phyloP scores from a whole-genome alignment of 2,113 vertebrate species.

The Psettodes erumei region DNA sequence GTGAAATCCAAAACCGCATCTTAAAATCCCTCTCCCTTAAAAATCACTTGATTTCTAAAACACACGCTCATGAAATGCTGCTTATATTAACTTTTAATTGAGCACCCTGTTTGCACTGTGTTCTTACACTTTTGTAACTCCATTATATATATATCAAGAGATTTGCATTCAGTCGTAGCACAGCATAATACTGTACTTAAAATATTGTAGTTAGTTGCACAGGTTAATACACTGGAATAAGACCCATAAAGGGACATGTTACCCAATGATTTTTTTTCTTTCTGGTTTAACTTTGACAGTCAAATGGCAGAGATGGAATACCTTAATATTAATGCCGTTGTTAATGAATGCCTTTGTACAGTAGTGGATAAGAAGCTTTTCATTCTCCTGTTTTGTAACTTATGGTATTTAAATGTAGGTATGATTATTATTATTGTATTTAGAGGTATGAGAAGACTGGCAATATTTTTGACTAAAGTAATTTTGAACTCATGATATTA shows the following conservation, averaged over 20 bases:
- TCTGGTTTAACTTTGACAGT: slow-evolving; percentile 64
- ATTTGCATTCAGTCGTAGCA: slow-evolving; percentile 62
- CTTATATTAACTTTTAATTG: slow-evolving; percentile 46
- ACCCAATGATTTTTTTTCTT: slow-evolving; percentile 35
- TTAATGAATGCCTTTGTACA: slow-evolving; percentile 83
- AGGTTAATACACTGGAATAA: slow-evolving; percentile 79
- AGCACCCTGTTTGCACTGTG: slow-evolving; percentile 67
- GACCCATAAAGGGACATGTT: slow-evolving; percentile 60
- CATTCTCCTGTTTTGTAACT: slow-evolving; percentile 82
- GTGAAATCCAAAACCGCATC: slow-evolving; percentile 39
- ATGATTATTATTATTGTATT: slow-evolving; percentile 78
- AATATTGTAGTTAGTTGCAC: slow-evolving; percentile 48
- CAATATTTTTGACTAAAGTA: slow-evolving; percentile 85
- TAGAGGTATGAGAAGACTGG: slow-evolving; percentile 81
- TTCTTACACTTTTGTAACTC: slow-evolving; percentile 60
- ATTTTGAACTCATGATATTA: slow-evolving; percentile 80
- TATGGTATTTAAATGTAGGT: slow-evolving; percentile 82
- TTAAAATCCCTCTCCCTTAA: slow-evolving; percentile 34
- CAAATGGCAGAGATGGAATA: slow-evolving; percentile 63
- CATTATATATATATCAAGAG: slow-evolving; percentile 54
- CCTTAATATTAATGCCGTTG: slow-evolving; percentile 75
- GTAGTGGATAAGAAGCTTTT: slow-evolving; percentile 79
- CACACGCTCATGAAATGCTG: slow-evolving; percentile 44
- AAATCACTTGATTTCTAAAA: slow-evolving; percentile 47
- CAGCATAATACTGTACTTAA: slow-evolving; percentile 48